These are phyloP conservation scores for Ceratina japonica DNA, from an alignment of 1,140 invertebrate species.

Conservation along the genomic window DNA sequence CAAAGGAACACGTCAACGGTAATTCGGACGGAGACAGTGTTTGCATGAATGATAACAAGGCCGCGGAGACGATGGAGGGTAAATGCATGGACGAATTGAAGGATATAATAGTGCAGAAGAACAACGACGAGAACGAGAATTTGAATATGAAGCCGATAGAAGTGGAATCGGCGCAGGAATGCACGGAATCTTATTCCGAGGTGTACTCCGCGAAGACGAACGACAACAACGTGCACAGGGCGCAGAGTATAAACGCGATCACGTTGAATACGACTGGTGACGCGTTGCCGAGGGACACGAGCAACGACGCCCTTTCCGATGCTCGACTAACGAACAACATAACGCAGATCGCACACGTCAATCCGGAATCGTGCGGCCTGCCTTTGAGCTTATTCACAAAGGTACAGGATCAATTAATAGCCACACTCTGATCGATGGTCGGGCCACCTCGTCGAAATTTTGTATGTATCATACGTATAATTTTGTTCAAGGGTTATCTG, in stretches of 20 bases:
- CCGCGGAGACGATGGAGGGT: conserved; percentile 76
- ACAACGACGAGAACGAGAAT: conserved; percentile 64
- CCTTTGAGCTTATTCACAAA: conserved; percentile 94
- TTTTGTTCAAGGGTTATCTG: conserved; percentile 87
- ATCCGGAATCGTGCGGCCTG: conserved; percentile 89
- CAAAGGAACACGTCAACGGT: conserved; percentile 51
- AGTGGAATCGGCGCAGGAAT: conserved; percentile 64
- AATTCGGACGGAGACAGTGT: conserved; percentile 63
- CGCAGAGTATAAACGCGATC: conserved; percentile 74
- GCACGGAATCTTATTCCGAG: conserved; percentile 57
- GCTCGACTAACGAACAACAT: conserved; percentile 79
- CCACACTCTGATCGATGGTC: not conserved
- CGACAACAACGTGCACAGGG: conserved; percentile 71
- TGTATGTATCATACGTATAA: not conserved
- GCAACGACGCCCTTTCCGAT: conserved; percentile 82
- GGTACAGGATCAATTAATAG: conserved; percentile 72
- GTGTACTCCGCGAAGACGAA: conserved; percentile 60
- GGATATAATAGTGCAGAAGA: conserved; percentile 55
- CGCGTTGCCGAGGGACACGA: conserved; percentile 81
- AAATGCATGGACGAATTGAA: conserved; percentile 70
- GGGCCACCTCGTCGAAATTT: not conserved
- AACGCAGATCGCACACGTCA: conserved; percentile 81
- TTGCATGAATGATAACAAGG: conserved; percentile 74
- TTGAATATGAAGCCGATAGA: conserved; percentile 66
- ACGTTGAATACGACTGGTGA: conserved; percentile 74